Evolutionary conservation across 2,888 invertebrate species (phyloP).

Genomic region (Helleia helle): DNA sequence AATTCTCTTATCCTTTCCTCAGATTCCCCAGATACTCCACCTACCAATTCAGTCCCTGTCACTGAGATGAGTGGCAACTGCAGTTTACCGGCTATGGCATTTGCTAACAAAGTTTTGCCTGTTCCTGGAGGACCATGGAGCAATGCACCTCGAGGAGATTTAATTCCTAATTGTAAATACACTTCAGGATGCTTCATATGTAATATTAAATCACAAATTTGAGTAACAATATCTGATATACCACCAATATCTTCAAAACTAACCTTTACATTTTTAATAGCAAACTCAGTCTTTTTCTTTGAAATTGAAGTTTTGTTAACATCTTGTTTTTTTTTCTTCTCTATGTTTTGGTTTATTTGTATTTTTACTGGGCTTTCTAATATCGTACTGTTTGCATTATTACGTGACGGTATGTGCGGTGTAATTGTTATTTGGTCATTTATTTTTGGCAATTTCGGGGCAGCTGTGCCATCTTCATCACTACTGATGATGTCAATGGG

Average conservation of each 20-base stretch:
- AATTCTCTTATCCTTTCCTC: conserved; percentile 93
- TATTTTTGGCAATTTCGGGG: conserved; percentile 63
- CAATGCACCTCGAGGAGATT: conserved; percentile 91
- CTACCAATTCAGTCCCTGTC: conserved; percentile 93
- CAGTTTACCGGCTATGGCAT: conserved; percentile 90
- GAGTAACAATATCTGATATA: conserved; percentile 79
- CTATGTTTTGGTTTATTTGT: conserved; percentile 38
- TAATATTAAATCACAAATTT: conserved; percentile 82
- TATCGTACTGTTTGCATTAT: conserved; percentile 32
- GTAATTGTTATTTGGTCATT: conserved; percentile 67
- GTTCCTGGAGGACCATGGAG: conserved; percentile 98
- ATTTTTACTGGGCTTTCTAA: conserved; percentile 34
- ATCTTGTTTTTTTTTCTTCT: conserved; percentile 55
- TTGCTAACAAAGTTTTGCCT: conserved; percentile 88
- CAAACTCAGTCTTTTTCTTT: conserved; percentile 50
- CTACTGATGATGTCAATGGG: conserved; percentile 63
- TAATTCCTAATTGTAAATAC: conserved; percentile 87
- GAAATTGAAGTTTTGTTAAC: conserved; percentile 25
- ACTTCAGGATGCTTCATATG: conserved; percentile 94
- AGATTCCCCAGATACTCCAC: conserved; percentile 96
- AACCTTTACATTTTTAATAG: conserved; percentile 53
- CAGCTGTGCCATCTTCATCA: conserved; percentile 54
- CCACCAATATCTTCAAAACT: conserved; percentile 88
- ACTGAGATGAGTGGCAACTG: conserved; percentile 89
- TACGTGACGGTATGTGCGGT: conserved; percentile 51